Conservation (phyloP, 2,113 vertebrate genomes). For the Halichoerus grypus region DNA sequence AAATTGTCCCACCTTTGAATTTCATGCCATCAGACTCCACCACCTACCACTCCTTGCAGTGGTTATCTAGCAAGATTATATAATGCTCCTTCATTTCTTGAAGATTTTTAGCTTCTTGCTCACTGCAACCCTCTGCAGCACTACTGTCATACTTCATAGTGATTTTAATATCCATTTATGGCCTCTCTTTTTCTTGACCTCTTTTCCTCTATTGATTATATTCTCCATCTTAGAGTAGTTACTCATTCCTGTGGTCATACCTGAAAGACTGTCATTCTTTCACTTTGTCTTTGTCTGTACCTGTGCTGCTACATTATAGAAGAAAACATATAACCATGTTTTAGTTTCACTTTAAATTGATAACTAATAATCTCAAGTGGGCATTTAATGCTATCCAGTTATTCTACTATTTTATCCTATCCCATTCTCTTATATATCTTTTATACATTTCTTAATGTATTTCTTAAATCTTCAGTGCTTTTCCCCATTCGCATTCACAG, state of each 20-base stretch:
- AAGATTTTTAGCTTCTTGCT: conserved; percentile 24
- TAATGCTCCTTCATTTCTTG: not conserved
- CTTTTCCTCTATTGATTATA: not conserved
- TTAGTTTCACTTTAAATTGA: conserved; percentile 33
- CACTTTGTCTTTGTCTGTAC: not conserved
- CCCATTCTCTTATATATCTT: not conserved
- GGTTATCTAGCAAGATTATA: not conserved
- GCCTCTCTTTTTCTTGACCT: conserved; percentile 15
- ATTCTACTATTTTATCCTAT: not conserved
- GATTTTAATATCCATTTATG: not conserved
- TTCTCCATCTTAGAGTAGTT: not conserved
- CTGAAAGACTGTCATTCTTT: not conserved
- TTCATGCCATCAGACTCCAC: not conserved
- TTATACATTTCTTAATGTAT: not conserved
- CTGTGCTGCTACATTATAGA: not conserved
- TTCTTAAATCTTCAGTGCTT: conserved; percentile 3
- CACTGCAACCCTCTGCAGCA: not conserved
- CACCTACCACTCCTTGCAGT: not conserved
- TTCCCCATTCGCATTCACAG: not conserved
- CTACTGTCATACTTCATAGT: not conserved
- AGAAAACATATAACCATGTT: not conserved
- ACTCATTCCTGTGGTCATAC: not conserved
- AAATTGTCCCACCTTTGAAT: conserved; percentile 1
- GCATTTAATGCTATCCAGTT: not conserved
- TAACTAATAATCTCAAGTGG: not conserved